Percentiles rank a stretch among this genome's conserved stretches.
Evolutionary conservation across 2,797 vertebrate genomes (phyloP).

Genomic region (Cyprinodon diabolis): DNA sequence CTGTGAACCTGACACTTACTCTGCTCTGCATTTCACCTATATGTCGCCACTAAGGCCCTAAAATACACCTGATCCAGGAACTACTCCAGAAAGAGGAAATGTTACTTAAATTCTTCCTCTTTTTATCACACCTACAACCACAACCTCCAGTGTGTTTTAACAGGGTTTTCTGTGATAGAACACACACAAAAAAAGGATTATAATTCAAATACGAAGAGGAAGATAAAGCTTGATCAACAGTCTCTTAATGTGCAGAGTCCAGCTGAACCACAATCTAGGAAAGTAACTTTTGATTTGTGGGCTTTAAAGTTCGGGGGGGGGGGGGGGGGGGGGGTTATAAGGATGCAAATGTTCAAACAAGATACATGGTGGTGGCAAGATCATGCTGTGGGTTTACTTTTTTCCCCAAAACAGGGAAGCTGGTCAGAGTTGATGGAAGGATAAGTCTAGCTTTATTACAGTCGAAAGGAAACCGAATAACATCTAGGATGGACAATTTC

Average conservation of each 20-base stretch:
- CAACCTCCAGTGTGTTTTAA: background rate
- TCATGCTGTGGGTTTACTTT: background rate
- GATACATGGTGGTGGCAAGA: background rate
- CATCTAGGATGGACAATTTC: background rate
- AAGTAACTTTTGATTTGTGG: background rate
- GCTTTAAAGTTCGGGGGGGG: background rate
- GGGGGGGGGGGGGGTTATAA: background rate
- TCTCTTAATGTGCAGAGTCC: background rate
- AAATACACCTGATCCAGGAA: background rate
- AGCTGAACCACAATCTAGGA: background rate
- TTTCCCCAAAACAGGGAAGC: background rate
- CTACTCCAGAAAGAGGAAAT: background rate
- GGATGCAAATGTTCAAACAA: background rate
- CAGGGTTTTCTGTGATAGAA: background rate
- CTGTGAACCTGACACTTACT: constrained; percentile 43
- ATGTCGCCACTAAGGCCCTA: background rate
- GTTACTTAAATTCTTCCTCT: background rate
- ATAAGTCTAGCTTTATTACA: background rate
- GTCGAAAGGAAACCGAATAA: background rate
- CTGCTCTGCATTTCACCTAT: background rate
- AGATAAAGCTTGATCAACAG: background rate
- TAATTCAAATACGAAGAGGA: background rate
- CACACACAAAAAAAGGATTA: background rate
- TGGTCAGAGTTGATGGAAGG: too few relatives aligned
- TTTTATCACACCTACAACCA: background rate